These are phyloP conservation scores for Aphelocoma californica DNA, from an alignment of 2,797 vertebrate species.

Conservation along the genomic window DNA sequence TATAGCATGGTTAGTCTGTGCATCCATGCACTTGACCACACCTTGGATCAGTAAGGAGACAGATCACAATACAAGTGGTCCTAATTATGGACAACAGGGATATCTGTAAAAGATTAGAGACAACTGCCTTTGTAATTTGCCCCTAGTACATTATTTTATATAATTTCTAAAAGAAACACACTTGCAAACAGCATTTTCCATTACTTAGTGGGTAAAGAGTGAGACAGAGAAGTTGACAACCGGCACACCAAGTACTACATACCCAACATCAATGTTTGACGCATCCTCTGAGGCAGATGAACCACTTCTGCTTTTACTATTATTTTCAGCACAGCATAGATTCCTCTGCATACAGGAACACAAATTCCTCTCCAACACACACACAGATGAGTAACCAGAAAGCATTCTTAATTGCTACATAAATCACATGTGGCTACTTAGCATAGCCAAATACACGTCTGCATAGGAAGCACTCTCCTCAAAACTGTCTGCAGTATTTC, in stretches of 20 bases:
- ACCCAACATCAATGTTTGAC: neutral
- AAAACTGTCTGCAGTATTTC: constrained; percentile 9
- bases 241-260: neutral
- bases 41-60: neutral
- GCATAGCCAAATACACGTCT: constrained; percentile 14
- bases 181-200: neutral
- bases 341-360: neutral
- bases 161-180: neutral
- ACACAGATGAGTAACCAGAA: constrained; percentile 32
- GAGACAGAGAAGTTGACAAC: neutral
- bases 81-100: neutral
- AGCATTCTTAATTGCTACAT: constrained; percentile 38
- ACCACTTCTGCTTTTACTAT: neutral
- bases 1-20: neutral
- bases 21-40: neutral
- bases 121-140: neutral
- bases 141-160: neutral
- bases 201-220: neutral
- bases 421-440: constrained; percentile 38
- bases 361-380: constrained; percentile 5
- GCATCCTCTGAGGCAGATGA: neutral
- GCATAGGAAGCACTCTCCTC: constrained; percentile 23
- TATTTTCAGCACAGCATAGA: neutral
- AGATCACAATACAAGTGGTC: neutral
- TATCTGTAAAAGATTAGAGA: neutral